These are phyloP conservation scores for Columba guinea DNA, from an alignment of 2,797 vertebrate species.

Conservation along the genomic window DNA sequence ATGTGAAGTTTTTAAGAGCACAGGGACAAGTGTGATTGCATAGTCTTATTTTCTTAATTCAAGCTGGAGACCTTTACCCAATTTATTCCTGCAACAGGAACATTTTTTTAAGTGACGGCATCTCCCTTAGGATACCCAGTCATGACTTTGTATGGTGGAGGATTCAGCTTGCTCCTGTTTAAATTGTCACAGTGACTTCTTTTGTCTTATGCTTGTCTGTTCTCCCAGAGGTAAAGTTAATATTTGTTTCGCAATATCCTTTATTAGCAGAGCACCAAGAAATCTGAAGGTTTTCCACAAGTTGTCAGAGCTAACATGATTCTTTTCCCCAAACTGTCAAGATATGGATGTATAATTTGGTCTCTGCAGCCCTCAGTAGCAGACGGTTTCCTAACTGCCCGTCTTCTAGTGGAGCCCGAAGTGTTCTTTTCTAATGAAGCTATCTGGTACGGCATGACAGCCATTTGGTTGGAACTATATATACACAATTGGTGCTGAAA, in stretches of 20 bases:
- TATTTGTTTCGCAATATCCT: not conserved
- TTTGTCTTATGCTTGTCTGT: not conserved
- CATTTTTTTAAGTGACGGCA: not conserved
- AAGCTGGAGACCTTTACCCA: not conserved
- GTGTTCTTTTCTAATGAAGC: not conserved
- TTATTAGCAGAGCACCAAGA: not conserved
- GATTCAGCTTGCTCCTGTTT: not conserved
- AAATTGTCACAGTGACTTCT: not conserved
- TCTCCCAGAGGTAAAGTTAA: not conserved
- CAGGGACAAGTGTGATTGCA: not conserved
- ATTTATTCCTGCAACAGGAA: not conserved
- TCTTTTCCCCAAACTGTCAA: not conserved
- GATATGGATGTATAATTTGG: not conserved
- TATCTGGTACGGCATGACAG: not conserved
- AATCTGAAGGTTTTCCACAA: not conserved
- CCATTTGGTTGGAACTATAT: not conserved
- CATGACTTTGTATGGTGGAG: not conserved
- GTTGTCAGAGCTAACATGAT: not conserved
- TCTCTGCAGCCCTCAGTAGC: not conserved
- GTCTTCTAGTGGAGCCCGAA: not conserved
- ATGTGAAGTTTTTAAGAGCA: not conserved
- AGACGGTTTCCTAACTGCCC: not conserved
- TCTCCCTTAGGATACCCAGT: not conserved
- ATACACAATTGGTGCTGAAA: slow-evolving; percentile 2
- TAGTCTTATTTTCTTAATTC: not conserved